Base-by-base conservation (phyloP, 2,113 vertebrate species). In the Lathamus discolor region DNA sequence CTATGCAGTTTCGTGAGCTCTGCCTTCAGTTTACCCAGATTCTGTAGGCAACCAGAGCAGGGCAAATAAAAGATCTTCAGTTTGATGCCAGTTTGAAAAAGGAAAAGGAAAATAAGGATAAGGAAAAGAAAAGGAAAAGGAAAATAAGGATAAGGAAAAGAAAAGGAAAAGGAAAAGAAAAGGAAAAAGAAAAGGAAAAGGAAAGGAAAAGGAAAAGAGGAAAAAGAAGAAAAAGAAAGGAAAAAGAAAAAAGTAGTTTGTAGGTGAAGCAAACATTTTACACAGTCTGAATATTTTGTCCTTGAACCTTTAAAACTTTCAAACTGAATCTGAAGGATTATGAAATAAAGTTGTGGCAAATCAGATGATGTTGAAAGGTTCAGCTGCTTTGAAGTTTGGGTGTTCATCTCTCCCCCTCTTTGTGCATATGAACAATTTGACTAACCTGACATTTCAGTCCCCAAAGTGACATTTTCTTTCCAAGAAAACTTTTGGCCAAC, bases 371-470 rank as follows among this genome's bases (percentile, higher is more conserved):
- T 91, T 61, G 35, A 92, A 91, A 91, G 55, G 37, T 70, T 49
- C 43, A 52, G 20, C 13, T 87, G 23, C 77, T 93, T 91, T 91
- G 74, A 92, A 91, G 69, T 89, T 61, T 81, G 35, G 77, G 16
- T 6, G 1, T 61, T 88, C 4, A 0, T 74, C 77, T 80, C 61
- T 49, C 4, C 18, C 13, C 5, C 1, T 5, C 85, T 93, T 70
- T 82, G 52, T 86, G 28, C 59, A 37, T 57, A 66, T 15, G 86
- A 93, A 85, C 74, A 91, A 64, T 79, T 81, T 61, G 29, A 72
- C 81, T 89, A 69, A 92, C 76, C 18, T 85, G 91, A 79, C 64
- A 82, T 78, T 86, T 93, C 37, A 59, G 43, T 64, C 57, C 92
- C 55, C 44, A 89, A 89, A 93, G 54, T 43, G 82, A 59, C 17